Percentiles rank a stretch among this genome's conserved stretches.
Evolutionary conservation across 2,888 invertebrate genomes (phyloP).

Genomic region (Hydroisotoma schaefferi): DNA sequence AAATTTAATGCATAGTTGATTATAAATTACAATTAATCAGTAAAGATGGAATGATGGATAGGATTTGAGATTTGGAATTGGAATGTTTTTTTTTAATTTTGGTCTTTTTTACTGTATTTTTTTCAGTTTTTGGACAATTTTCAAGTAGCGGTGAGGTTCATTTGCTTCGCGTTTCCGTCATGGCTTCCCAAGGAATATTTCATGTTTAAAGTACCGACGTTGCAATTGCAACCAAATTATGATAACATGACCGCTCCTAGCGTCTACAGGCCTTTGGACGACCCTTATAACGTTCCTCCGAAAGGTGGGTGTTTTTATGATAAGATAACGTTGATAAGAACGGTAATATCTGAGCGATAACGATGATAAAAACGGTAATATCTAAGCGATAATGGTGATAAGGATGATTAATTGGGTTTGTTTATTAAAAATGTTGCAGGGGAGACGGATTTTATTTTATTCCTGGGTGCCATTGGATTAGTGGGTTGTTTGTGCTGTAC

Average conservation of each 20-base stretch:
- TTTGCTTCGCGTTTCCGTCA: slow-evolving; percentile 30
- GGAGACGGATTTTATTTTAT: slow-evolving; percentile 30
- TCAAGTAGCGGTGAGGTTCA: slow-evolving; percentile 36
- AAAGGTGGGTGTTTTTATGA: slow-evolving; percentile 15
- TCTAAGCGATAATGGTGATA: neutral
- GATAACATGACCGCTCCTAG: slow-evolving; percentile 25
- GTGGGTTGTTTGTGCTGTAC: slow-evolving; percentile 30
- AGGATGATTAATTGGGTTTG: neutral
- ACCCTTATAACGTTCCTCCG: slow-evolving; percentile 21
- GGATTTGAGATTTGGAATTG: too few relatives aligned
- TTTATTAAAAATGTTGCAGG: slow-evolving; percentile 10
- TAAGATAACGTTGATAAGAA: neutral
- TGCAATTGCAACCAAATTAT: slow-evolving; percentile 22
- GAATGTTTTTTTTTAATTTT: too few relatives aligned
- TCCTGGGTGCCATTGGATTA: slow-evolving; percentile 30
- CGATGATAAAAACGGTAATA: neutral
- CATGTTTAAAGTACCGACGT: slow-evolving; percentile 17
- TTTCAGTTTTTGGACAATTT: slow-evolving; percentile 38
- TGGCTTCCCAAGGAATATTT: slow-evolving; percentile 29
- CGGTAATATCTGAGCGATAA: neutral
- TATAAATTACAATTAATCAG: too few relatives aligned
- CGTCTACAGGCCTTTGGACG: slow-evolving; percentile 28
- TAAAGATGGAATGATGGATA: too few relatives aligned
- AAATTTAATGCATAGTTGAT: neutral
- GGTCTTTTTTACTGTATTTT: too few relatives aligned